Conservation (phyloP, 2,797 vertebrate species). For the Setipinna tenuifilis region DNA sequence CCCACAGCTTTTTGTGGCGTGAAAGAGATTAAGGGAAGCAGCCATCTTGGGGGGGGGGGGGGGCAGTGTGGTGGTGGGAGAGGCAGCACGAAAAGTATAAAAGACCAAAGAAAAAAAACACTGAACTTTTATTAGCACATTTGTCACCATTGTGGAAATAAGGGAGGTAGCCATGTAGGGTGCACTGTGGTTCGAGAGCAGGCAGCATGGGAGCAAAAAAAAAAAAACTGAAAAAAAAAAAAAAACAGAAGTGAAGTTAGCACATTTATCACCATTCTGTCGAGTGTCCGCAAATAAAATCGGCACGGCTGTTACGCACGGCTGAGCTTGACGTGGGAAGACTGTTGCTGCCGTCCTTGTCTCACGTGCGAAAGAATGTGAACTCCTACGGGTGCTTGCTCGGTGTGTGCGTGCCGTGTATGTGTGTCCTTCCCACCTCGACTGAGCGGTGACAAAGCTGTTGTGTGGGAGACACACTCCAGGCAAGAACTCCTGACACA, state of each 20-base stretch:
- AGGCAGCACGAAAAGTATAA: too few species aligned
- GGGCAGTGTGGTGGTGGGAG: too few species aligned
- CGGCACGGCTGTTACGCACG: not conserved
- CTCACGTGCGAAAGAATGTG: not conserved
- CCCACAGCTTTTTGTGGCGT: not conserved
- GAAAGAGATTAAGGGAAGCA: not conserved
- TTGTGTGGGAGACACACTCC: not conserved
- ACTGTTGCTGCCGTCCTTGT: not conserved
- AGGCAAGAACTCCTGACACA: not conserved
- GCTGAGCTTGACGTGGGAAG: constrained; percentile 18
- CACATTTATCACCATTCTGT: not conserved
- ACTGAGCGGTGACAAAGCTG: constrained; percentile 20
- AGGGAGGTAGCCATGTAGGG: not conserved
- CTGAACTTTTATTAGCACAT: too few species aligned
- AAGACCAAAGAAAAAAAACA: too few species aligned
- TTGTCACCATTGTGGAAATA: too few species aligned
- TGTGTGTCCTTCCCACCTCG: not conserved
- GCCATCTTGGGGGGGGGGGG: too few species aligned
- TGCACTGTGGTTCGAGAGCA: not conserved
- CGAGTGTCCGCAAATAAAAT: not conserved
- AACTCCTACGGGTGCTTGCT: not conserved
- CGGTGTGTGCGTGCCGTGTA: not conserved
- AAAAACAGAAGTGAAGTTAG: not conserved
- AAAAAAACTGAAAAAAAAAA: not conserved
- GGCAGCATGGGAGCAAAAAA: not conserved